Evolutionary conservation across 2,113 vertebrate species (phyloP).

Genomic region (Aptenodytes forsteri): DNA sequence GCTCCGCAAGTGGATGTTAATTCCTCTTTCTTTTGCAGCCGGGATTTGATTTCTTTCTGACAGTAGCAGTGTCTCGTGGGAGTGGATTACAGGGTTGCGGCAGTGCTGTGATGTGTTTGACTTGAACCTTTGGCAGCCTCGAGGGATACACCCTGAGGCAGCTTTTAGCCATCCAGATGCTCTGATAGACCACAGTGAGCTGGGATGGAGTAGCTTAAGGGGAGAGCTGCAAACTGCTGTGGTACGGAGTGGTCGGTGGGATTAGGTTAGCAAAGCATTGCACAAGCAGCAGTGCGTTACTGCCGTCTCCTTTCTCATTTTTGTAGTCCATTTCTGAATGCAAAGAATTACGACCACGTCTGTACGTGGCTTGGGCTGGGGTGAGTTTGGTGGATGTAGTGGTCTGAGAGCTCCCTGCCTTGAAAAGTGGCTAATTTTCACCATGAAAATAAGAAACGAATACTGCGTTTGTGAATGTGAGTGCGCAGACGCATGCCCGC

Average conservation of each 20-base stretch:
- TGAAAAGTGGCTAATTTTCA: not conserved
- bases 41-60: not conserved
- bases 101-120: not conserved
- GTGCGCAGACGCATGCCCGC: accelerated
- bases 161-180: not conserved
- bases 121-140: not conserved
- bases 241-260: accelerated
- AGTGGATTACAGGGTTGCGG: not conserved
- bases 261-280: not conserved
- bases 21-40: not conserved
- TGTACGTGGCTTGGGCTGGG: not conserved
- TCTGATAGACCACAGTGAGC: not conserved
- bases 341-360: not conserved
- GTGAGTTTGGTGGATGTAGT: accelerated
- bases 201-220: not conserved
- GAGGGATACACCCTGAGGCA: not conserved
- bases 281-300: accelerated
- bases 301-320: accelerated
- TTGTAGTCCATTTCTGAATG: not conserved
- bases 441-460: accelerated
- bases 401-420: not conserved
- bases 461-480: accelerated
- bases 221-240: not conserved
- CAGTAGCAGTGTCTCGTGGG: accelerated
- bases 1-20: not conserved